A percentile compares a stretch with the other conserved stretches of the same genome.
Evolutionary conservation across 2,797 vertebrate species (phyloP).

Genomic region (Takifugu ocellatus): DNA sequence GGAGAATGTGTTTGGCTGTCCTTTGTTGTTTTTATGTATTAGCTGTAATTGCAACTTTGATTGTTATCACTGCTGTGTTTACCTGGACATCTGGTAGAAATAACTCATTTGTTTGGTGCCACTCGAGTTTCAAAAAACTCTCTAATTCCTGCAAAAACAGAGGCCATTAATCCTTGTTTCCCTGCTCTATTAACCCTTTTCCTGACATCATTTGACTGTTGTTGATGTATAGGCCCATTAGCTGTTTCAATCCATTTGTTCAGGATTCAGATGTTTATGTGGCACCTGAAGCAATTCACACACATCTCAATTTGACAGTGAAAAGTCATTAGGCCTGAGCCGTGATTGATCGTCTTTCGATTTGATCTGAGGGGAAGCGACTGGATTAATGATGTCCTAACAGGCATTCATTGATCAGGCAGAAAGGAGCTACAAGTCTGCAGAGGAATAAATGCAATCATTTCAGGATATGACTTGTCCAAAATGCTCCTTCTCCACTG

Average conservation of each 20-base stretch:
- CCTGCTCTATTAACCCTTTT: slow-evolving; percentile 66
- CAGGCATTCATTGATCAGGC: slow-evolving; percentile 46
- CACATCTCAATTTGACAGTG: slow-evolving; percentile 63
- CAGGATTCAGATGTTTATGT: slow-evolving; percentile 49
- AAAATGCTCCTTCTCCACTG: slow-evolving; percentile 18
- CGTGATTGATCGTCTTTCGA: slow-evolving; percentile 51
- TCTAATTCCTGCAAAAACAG: slow-evolving; percentile 21
- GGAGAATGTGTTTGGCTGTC: background rate
- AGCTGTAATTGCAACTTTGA: background rate
- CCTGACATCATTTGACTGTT: slow-evolving; percentile 58
- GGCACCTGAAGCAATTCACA: slow-evolving; percentile 65
- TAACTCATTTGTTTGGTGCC: slow-evolving; percentile 11
- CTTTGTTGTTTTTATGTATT: background rate
- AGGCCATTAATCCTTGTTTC: slow-evolving; percentile 53
- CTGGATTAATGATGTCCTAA: slow-evolving; percentile 59
- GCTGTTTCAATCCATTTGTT: slow-evolving; percentile 56
- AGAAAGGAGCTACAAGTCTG: slow-evolving; percentile 47
- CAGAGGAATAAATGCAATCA: slow-evolving; percentile 36
- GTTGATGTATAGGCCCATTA: slow-evolving; percentile 76
- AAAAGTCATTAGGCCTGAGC: slow-evolving; percentile 57
- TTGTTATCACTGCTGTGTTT: background rate
- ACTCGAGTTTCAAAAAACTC: slow-evolving; percentile 29
- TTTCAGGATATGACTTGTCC: slow-evolving; percentile 35
- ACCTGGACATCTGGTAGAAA: slow-evolving; percentile 4
- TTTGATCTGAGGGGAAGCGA: slow-evolving; percentile 45